phyloP scores from a whole-genome alignment of 1,140 invertebrate species.

The Lycorma delicatula region DNA sequence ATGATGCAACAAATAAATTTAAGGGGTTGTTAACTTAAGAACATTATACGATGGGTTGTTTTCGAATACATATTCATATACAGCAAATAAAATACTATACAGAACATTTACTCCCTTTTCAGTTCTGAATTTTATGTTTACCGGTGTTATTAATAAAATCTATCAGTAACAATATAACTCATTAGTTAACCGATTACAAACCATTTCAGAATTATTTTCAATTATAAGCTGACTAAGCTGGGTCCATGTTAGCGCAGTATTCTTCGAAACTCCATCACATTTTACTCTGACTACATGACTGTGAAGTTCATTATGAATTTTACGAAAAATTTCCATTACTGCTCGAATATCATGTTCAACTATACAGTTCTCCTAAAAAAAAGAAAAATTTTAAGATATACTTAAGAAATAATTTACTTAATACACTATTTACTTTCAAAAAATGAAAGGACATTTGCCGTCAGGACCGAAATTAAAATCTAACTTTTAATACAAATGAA shows the following conservation, averaged over 20 bases:
- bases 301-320: slow-evolving; percentile 14
- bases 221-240: background rate
- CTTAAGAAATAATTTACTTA: no score
- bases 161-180: background rate
- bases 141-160: background rate
- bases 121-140: background rate
- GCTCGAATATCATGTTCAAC: slow-evolving; percentile 9
- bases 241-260: background rate
- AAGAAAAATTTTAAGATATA: no score
- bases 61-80: background rate
- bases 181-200: background rate
- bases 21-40: no score
- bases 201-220: no score
- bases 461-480: no score
- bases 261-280: background rate
- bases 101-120: background rate
- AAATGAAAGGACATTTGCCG: no score
- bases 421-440: no score
- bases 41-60: background rate
- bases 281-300: slow-evolving; percentile 7
- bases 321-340: slow-evolving; percentile 16
- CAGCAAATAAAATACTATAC: background rate
- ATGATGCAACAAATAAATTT: no score
- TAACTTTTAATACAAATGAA: no score
- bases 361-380: no score